phyloP scores from a whole-genome alignment of 2,888 invertebrate genomes.

The Macrosoma leucophasiata region DNA sequence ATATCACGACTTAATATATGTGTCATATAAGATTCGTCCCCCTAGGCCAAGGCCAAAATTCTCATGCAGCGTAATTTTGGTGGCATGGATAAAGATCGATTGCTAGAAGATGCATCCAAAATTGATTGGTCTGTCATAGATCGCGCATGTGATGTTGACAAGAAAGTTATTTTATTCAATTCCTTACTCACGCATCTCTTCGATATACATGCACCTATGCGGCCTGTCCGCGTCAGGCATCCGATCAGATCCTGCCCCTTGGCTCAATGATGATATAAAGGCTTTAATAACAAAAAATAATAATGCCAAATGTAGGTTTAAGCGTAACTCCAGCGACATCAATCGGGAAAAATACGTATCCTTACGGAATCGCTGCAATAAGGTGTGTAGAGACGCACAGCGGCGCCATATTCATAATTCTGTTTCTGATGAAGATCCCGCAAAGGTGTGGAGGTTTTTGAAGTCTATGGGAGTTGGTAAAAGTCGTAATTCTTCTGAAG shows the following conservation, averaged over 20 bases:
- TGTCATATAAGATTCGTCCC: conserved; percentile 15
- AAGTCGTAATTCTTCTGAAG: background rate
- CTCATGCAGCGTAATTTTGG: conserved; percentile 14
- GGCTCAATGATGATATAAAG: conserved; percentile 5
- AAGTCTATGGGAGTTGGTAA: conserved; percentile 7
- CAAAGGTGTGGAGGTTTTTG: conserved; percentile 8
- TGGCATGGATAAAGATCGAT: conserved; percentile 9
- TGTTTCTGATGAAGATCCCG: conserved; percentile 4
- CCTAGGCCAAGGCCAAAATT: conserved; percentile 14
- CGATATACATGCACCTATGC: conserved; percentile 15
- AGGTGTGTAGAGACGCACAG: conserved; percentile 5
- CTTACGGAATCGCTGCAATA: conserved; percentile 8
- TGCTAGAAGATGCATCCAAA: conserved; percentile 6
- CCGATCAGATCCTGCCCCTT: conserved; percentile 17
- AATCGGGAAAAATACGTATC: background rate
- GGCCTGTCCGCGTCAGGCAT: conserved; percentile 8
- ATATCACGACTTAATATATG: conserved; percentile 18
- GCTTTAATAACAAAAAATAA: background rate
- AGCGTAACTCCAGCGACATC: background rate
- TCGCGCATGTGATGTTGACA: conserved; percentile 2
- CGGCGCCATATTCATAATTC: conserved; percentile 7
- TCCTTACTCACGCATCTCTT: conserved; percentile 9
- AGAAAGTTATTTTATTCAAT: conserved; percentile 9
- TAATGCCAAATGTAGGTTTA: conserved; percentile 3
- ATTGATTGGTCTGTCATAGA: conserved; percentile 14